Conservation (phyloP, 2,113 vertebrate genomes). For the Stictonetta naevosa region DNA sequence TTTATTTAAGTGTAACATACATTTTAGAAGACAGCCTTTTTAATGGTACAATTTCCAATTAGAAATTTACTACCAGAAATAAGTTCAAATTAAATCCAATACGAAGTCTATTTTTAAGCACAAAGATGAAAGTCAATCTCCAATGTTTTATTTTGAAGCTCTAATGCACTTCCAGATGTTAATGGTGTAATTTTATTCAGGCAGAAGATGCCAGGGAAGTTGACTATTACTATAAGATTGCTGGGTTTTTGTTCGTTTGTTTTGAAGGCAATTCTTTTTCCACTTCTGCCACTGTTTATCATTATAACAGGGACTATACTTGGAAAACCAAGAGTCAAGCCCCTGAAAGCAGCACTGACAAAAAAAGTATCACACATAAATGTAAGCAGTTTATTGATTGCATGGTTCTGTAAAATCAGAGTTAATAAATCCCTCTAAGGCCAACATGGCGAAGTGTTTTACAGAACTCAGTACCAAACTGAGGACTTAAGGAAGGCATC, state of each 20-base stretch:
- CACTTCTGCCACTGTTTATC: neutral
- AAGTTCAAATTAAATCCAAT: neutral
- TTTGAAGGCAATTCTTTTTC: neutral
- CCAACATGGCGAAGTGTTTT: neutral
- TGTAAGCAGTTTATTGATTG: neutral
- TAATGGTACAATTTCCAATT: neutral
- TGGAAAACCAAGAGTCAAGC: neutral
- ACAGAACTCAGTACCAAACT: neutral
- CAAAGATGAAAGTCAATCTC: neutral
- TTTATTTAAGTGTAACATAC: neutral
- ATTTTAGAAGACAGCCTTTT: neutral
- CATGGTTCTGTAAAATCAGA: neutral
- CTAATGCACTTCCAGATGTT: neutral
- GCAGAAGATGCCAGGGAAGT: neutral
- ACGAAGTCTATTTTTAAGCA: neutral
- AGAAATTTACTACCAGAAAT: neutral
- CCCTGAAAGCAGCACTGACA: neutral
- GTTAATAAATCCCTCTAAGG: neutral
- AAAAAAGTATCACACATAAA: neutral
- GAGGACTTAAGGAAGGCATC: neutral
- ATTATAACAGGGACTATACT: neutral
- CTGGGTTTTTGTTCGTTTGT: neutral
- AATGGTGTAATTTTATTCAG: neutral
- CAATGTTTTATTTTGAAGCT: fast-evolving
- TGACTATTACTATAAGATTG: neutral